Evolutionary conservation across 64 coral and sea anemone genomes (phyloP).

Genomic region (Astreopora myriophthalma): DNA sequence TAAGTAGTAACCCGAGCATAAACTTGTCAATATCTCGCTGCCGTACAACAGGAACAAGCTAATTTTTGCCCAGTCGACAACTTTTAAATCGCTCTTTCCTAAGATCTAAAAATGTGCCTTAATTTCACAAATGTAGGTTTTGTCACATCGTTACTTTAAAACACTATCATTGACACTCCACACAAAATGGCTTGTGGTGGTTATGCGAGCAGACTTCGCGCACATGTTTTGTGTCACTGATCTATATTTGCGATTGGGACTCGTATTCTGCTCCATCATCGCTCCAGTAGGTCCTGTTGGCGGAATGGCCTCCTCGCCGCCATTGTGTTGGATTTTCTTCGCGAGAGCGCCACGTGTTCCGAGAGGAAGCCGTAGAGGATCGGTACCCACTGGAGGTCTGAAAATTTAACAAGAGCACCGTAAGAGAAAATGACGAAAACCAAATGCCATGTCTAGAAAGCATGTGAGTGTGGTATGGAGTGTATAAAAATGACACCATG

Average conservation of each 20-base stretch:
- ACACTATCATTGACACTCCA: neutral
- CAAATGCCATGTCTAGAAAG: neutral
- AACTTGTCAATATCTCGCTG: too few relatives aligned
- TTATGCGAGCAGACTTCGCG: neutral
- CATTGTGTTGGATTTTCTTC: constrained; percentile 67
- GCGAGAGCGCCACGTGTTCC: constrained; percentile 67
- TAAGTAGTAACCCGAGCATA: too few relatives aligned
- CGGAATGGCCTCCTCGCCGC: constrained; percentile 36
- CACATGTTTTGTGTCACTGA: neutral
- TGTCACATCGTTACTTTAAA: neutral
- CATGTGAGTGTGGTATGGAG: neutral
- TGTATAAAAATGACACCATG: neutral
- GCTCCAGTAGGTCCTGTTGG: constrained; percentile 77
- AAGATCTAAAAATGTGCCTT: neutral
- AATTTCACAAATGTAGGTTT: neutral
- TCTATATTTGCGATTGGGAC: constrained; percentile 69
- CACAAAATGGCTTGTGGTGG: neutral
- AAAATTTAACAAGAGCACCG: neutral
- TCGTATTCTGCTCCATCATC: constrained; percentile 81
- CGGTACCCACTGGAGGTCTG: constrained; percentile 90
- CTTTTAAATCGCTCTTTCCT: neutral
- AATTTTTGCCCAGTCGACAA: neutral
- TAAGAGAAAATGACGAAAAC: neutral
- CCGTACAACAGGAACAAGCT: neutral
- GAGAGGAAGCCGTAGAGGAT: constrained; percentile 72